A percentile compares a stretch with the other conserved stretches of the same genome.
phyloP scores from a whole-genome alignment of 2,888 invertebrate genomes.

The Lagria hirta region DNA sequence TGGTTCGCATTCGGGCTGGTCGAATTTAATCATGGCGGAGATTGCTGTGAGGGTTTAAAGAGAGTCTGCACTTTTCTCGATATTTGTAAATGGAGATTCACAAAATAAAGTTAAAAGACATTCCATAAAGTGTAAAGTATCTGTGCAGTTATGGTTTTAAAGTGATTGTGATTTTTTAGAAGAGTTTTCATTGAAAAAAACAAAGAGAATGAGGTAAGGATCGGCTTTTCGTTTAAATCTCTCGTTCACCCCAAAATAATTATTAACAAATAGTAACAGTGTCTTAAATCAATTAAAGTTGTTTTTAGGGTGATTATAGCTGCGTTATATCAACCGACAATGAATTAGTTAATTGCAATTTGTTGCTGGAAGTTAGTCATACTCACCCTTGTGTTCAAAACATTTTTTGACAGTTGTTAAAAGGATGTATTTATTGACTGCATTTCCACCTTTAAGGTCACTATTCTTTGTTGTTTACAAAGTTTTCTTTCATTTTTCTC shows the following conservation, averaged over 20 bases:
- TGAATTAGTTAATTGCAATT: conserved; percentile 8
- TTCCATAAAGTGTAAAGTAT: conserved; percentile 14
- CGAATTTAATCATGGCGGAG: conserved; percentile 39
- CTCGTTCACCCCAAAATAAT: too few species aligned
- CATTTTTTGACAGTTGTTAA: conserved; percentile 19
- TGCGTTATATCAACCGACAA: too few species aligned
- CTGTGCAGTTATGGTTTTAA: conserved; percentile 36
- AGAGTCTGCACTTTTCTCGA: conserved; percentile 17
- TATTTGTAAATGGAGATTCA: conserved; percentile 36
- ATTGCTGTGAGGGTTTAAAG: conserved; percentile 27
- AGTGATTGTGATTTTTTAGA: conserved; percentile 35
- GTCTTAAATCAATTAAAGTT: too few species aligned
- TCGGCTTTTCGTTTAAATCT: too few species aligned
- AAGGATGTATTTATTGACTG: conserved; percentile 15
- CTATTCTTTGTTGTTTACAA: conserved; percentile 1
- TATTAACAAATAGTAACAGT: too few species aligned
- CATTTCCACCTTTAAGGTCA: conserved; percentile 1
- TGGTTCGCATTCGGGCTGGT: conserved; percentile 44
- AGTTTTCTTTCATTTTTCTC: conserved; percentile 24
- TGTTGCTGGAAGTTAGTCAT: neutral
- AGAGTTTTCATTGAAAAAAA: conserved; percentile 40
- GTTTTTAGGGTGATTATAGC: too few species aligned
- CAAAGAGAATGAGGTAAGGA: conserved; percentile 43
- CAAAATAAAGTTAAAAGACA: conserved; percentile 24
- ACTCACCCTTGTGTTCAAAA: conserved; percentile 14